phyloP scores from a whole-genome alignment of 2,113 vertebrate genomes.

The Poeciliopsis prolifica region DNA sequence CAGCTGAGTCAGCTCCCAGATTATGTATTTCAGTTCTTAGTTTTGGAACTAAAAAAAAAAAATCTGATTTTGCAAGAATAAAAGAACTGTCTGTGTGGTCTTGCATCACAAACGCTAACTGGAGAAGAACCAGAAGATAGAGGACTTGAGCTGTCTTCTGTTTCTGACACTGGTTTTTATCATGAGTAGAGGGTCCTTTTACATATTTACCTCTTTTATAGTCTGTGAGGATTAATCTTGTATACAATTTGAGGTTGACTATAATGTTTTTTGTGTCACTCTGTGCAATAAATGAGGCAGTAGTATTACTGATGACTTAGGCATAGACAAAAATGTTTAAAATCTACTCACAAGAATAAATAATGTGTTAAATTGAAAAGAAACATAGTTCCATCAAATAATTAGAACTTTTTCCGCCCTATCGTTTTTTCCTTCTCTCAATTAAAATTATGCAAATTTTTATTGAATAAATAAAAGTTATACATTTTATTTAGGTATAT shows the following conservation, averaged over 20 bases:
- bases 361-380: background rate
- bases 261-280: background rate
- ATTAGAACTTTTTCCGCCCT: background rate
- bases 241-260: background rate
- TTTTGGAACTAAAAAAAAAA: slow-evolving; percentile 10
- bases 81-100: slow-evolving; percentile 44
- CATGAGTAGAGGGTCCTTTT: too few relatives aligned
- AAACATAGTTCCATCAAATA: background rate
- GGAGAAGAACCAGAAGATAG: background rate
- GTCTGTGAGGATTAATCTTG: too few relatives aligned
- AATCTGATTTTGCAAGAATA: slow-evolving; percentile 8
- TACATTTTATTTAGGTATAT: too few relatives aligned
- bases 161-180: too few relatives aligned
- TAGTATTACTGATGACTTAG: background rate
- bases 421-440: too few relatives aligned
- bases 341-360: too few relatives aligned
- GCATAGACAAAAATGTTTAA: too few relatives aligned
- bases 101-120: background rate
- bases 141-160: background rate
- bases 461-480: too few relatives aligned
- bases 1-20: background rate
- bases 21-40: slow-evolving; percentile 10
- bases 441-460: too few relatives aligned
- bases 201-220: too few relatives aligned
- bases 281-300: background rate